These are phyloP conservation scores for Ptychobarbus kaznakovi DNA, from an alignment of 2,797 vertebrate species.

Conservation along the genomic window DNA sequence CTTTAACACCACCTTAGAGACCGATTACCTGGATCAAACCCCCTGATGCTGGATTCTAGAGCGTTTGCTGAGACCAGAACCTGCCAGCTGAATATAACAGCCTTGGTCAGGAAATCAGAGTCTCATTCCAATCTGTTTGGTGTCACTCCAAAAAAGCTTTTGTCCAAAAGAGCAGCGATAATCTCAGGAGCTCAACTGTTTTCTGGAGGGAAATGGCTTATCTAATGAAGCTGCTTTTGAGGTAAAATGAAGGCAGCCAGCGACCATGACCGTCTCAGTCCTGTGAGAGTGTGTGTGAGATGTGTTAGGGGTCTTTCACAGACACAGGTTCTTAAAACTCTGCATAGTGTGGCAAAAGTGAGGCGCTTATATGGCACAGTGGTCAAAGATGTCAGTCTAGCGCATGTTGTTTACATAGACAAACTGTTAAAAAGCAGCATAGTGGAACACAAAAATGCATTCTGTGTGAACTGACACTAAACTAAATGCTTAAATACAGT, in stretches of 20 bases:
- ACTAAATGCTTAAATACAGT: not conserved
- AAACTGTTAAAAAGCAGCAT: not conserved
- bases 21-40: conserved; percentile 47
- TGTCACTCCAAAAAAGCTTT: conserved; percentile 75
- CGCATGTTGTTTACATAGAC: not conserved
- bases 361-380: not conserved
- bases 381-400: not conserved
- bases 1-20: conserved; percentile 57
- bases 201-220: conserved; percentile 70
- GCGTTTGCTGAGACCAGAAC: conserved; percentile 24
- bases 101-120: conserved; percentile 60
- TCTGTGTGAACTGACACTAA: not conserved
- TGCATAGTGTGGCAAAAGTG: not conserved
- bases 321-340: not conserved
- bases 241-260: conserved; percentile 47
- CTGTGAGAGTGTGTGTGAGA: conserved; percentile 12
- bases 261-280: not conserved
- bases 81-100: conserved; percentile 29
- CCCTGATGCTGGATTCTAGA: conserved; percentile 18
- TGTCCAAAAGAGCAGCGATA: conserved; percentile 71
- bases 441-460: not conserved
- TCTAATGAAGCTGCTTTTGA: conserved; percentile 50
- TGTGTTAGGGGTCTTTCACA: conserved; percentile 1
- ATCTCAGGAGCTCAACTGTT: conserved; percentile 74
- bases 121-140: conserved; percentile 70